Conservation (phyloP, 2,797 vertebrate genomes). For the Fundulus diaphanus region DNA sequence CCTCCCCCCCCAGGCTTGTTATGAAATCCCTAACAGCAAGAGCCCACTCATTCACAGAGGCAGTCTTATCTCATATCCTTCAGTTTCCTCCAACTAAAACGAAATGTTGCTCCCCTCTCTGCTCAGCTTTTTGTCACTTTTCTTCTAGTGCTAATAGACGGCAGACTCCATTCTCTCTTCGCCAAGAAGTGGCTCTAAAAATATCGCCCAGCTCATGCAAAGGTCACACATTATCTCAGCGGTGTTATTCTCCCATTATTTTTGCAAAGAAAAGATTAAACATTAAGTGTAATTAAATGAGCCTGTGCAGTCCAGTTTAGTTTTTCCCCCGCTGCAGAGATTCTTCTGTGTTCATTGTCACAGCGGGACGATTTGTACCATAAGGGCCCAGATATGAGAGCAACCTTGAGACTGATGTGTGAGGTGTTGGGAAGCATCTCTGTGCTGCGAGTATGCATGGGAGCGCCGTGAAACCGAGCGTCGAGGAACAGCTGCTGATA, state of each 20-base stretch:
- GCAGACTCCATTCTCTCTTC: constrained; percentile 18
- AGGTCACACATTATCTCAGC: constrained; percentile 39
- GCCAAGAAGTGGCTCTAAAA: constrained; percentile 21
- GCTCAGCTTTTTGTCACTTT: constrained; percentile 6
- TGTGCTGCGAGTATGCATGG: background rate
- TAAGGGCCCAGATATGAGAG: constrained; percentile 29
- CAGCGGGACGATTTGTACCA: constrained; percentile 19
- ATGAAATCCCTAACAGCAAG: constrained; percentile 16
- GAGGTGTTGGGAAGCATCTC: constrained; percentile 23
- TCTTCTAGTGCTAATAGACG: constrained; percentile 36
- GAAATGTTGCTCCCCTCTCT: constrained; percentile 17
- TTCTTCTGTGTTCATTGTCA: constrained; percentile 25
- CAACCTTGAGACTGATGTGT: constrained; percentile 41
- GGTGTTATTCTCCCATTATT: constrained; percentile 19
- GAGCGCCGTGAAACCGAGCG: constrained; percentile 18
- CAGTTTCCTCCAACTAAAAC: constrained; percentile 27
- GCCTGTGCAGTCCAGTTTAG: constrained; percentile 23
- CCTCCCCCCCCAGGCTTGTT: constrained; percentile 40
- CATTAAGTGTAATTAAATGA: constrained; percentile 25
- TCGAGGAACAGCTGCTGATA: constrained; percentile 12
- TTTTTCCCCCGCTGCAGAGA: constrained; percentile 7
- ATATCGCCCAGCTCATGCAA: constrained; percentile 15
- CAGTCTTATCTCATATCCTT: constrained; percentile 44
- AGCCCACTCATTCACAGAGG: constrained; percentile 40
- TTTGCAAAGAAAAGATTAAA: constrained; percentile 2